These are phyloP conservation scores for Hemiprocne comata DNA, from an alignment of 2,113 vertebrate genomes.

Conservation along the genomic window DNA sequence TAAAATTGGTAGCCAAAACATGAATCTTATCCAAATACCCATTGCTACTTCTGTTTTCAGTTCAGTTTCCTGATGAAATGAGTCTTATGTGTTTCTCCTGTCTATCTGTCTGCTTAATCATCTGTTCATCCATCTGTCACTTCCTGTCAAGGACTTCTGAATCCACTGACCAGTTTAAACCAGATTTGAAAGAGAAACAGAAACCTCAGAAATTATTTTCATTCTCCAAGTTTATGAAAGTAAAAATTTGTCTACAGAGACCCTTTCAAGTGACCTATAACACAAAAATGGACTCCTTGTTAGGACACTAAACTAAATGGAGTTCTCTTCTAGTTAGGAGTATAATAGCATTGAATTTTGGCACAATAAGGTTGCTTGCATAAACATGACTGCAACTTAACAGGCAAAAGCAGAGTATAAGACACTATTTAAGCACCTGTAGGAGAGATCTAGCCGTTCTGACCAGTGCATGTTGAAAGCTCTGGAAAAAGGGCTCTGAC, in stretches of 20 bases:
- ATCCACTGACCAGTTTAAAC: neutral
- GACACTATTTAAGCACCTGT: neutral
- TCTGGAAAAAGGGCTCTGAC: neutral
- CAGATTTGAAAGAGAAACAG: neutral
- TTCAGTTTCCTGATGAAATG: conserved; percentile 30
- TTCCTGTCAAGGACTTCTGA: conserved; percentile 16
- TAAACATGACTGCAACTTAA: neutral
- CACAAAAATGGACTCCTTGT: neutral
- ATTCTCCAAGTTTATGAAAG: neutral
- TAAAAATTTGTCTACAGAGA: neutral
- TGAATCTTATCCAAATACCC: neutral
- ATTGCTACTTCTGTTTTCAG: neutral
- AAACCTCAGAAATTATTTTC: neutral
- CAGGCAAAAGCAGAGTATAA: neutral
- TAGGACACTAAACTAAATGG: neutral
- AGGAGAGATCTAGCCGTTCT: neutral
- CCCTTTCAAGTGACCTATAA: neutral
- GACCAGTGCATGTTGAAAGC: neutral
- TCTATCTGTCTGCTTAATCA: conserved; percentile 22
- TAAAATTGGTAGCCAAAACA: neutral
- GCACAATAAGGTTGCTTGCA: neutral
- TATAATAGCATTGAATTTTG: neutral
- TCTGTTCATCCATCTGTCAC: conserved; percentile 34
- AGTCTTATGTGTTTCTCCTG: conserved; percentile 5
- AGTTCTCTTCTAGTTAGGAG: neutral